A percentile compares a stretch with the other conserved stretches of the same genome.
Conservation (phyloP, 2,113 vertebrate species). For the Ptilorrhoa leucosticta region DNA sequence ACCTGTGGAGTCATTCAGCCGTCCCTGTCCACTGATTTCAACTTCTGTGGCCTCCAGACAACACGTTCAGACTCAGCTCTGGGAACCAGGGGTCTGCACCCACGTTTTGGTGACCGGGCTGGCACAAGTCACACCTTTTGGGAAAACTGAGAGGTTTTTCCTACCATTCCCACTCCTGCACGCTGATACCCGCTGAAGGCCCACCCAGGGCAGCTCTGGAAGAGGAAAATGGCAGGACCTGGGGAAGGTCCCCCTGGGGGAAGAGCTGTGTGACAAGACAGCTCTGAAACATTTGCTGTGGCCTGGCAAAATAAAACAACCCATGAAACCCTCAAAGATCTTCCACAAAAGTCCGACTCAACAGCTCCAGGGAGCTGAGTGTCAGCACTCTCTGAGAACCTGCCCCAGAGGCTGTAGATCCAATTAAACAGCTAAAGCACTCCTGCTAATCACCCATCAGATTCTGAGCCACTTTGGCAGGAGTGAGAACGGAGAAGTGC, state of each 20-base stretch:
- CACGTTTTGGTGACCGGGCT: not conserved
- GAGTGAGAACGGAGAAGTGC: not conserved
- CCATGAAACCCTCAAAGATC: not conserved
- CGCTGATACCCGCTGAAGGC: not conserved
- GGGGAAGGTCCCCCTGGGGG: not conserved
- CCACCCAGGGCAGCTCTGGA: not conserved
- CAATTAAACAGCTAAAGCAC: not conserved
- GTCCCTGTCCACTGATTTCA: not conserved
- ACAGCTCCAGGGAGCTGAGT: not conserved
- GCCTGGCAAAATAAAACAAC: not conserved
- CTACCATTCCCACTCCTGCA: not conserved
- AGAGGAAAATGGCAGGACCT: not conserved
- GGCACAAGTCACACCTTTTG: not conserved
- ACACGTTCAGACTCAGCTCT: rapidly evolving
- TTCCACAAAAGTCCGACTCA: not conserved
- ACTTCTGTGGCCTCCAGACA: not conserved
- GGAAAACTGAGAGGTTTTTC: not conserved
- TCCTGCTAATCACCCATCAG: not conserved
- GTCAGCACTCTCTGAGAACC: not conserved
- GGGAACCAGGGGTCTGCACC: not conserved
- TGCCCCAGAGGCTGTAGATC: not conserved
- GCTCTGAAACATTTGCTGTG: not conserved
- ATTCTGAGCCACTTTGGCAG: not conserved
- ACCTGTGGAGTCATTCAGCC: not conserved
- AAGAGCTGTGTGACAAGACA: not conserved